phyloP scores from a whole-genome alignment of 2,888 invertebrate genomes.

The Agrilus cyanescens region DNA sequence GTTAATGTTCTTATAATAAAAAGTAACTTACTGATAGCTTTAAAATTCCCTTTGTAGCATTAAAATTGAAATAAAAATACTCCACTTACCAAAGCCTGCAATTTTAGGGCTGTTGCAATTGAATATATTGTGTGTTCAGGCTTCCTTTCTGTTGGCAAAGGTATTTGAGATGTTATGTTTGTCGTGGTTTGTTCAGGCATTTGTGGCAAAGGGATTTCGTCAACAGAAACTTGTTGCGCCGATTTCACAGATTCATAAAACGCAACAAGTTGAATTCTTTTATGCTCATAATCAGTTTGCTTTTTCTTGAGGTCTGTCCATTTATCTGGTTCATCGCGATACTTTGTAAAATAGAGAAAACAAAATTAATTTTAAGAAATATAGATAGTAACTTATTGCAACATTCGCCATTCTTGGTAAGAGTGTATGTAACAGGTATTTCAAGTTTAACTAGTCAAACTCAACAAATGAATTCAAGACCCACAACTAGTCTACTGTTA shows the following conservation, averaged over 20 bases:
- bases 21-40: too few species aligned
- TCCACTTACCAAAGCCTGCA: constrained; percentile 29
- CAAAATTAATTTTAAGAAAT: constrained; percentile 9
- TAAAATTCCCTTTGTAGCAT: not conserved
- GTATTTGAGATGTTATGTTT: constrained; percentile 26
- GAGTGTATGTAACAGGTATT: too few species aligned
- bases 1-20: too few species aligned
- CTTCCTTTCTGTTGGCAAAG: constrained; percentile 32
- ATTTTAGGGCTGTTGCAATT: constrained; percentile 34
- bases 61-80: not conserved
- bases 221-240: constrained; percentile 89
- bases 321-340: constrained; percentile 92
- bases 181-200: constrained; percentile 38
- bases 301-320: constrained; percentile 84
- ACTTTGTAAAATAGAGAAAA: constrained; percentile 40
- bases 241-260: constrained; percentile 92
- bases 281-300: constrained; percentile 86
- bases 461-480: too few species aligned
- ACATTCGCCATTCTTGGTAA: too few species aligned
- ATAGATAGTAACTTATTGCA: not conserved
- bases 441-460: too few species aligned
- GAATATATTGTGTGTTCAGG: constrained; percentile 35
- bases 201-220: constrained; percentile 89
- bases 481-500: too few species aligned
- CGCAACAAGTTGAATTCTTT: constrained; percentile 73